phyloP scores from a whole-genome alignment of 2,888 invertebrate genomes.

The Sialis lutaria region DNA sequence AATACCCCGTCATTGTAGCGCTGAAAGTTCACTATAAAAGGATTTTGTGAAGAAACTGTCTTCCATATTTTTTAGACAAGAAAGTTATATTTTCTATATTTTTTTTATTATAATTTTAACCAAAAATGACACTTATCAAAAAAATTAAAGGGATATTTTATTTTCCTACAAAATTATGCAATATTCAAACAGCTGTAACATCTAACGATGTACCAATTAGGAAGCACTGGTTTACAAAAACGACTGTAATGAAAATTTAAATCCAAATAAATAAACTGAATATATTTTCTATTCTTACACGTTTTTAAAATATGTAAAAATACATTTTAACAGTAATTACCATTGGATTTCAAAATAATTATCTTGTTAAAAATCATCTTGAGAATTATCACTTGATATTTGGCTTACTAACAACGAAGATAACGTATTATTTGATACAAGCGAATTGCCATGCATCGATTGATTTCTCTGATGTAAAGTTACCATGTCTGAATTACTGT shows the following conservation, averaged over 20 bases:
- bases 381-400: constrained; percentile 21
- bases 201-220: no score
- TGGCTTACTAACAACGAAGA: constrained; percentile 22
- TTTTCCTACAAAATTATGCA: no score
- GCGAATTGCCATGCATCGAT: constrained; percentile 14
- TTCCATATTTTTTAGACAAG: no score
- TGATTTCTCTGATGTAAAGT: background rate
- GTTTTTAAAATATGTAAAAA: background rate
- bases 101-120: no score
- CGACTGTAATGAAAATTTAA: background rate
- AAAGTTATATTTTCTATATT: no score
- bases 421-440: constrained; percentile 11
- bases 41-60: no score
- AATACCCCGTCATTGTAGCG: no score
- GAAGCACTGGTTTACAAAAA: background rate
- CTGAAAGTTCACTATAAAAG: no score
- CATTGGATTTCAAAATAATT: no score
- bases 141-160: no score
- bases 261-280: background rate
- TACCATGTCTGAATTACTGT: constrained; percentile 12
- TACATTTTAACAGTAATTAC: background rate
- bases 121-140: no score
- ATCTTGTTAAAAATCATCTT: constrained; percentile 12
- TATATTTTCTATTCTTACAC: background rate
- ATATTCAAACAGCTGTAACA: no score